Conservation (phyloP, 2,888 invertebrate species). For the Ennomos quercinarius region DNA sequence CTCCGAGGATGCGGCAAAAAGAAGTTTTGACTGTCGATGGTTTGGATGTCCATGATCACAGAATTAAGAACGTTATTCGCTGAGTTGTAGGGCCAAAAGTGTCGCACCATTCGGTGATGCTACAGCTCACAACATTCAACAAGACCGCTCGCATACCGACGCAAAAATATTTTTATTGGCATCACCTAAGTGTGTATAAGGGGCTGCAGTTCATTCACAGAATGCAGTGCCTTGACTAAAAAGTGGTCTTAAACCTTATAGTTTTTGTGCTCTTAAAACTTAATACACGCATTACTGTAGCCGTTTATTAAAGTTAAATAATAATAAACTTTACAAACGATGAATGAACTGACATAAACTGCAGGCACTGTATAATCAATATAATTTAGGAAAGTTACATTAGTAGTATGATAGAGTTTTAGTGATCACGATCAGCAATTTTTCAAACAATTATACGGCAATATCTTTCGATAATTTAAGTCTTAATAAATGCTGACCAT, state of each 20-base stretch:
- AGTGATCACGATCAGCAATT: constrained; percentile 25
- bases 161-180: constrained; percentile 62
- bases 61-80: constrained; percentile 61
- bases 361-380: background rate
- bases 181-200: constrained; percentile 33
- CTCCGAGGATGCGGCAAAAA: constrained; percentile 66
- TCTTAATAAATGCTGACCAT: constrained; percentile 44
- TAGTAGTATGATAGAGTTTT: constrained; percentile 6
- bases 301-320: constrained; percentile 25
- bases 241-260: constrained; percentile 45
- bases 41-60: constrained; percentile 47
- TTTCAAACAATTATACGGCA: constrained; percentile 29
- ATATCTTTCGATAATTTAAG: constrained; percentile 39
- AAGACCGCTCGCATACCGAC: constrained; percentile 63
- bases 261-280: constrained; percentile 33
- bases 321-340: constrained; percentile 23
- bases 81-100: constrained; percentile 44
- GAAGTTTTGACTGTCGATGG: constrained; percentile 40
- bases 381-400: constrained; percentile 1
- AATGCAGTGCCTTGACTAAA: constrained; percentile 52
- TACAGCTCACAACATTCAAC: constrained; percentile 56
- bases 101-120: constrained; percentile 64
- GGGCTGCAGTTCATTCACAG: constrained; percentile 58
- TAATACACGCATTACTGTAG: constrained; percentile 19
- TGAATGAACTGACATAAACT: constrained; percentile 38